Evolutionary conservation across 2,888 invertebrate genomes (phyloP), one percentile per base, ranked within the genome.

Genomic region (Ophonus ardosiacus): DNA sequence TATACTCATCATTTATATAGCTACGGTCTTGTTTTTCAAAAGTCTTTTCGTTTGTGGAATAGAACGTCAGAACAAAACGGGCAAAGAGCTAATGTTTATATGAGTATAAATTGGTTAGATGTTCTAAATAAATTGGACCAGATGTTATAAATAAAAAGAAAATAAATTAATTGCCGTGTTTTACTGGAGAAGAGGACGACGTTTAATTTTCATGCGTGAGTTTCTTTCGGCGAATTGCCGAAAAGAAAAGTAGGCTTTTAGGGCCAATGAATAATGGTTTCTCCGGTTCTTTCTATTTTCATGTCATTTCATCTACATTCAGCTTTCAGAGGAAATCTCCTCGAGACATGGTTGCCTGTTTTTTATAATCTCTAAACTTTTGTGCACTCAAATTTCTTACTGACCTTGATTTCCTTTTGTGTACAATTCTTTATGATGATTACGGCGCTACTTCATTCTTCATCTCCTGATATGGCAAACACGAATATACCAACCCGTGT

Each of bases 261-360:
- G 63, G 63, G 15, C 78, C 78, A 78, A 84, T 84, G 84, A 84
- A 63, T 78, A 74, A 78, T 84, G 84, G 76, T 76, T 84, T 76
- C 59, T 43, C 78, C 84, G 78, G 84, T 84, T 84, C 84, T 84
- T 84, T 84, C 78, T 78, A 84, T 78, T 84, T 65, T 84, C 84
- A 65, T 84, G 84, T 84, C 84, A 63, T 78, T 78, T 83, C 83
- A 59, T 83, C 74, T 74, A 38, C 83, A 83, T 63, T 81, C 81
- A 63, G 51, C 38, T 83, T 74, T 13, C 56, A 21, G 57, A 31
- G 83, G 74, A 83, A 83, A 83, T 71, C 71, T 83, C 74, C 38
- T 24, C 31, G 24, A 82, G 81, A 81, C 81, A 61, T 43, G 81
- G 40, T 40, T 17, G 74, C 40, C 74, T 43, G 76, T 83, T 83